Conservation (phyloP, 2,797 vertebrate species). For the Tapirus indicus region DNA sequence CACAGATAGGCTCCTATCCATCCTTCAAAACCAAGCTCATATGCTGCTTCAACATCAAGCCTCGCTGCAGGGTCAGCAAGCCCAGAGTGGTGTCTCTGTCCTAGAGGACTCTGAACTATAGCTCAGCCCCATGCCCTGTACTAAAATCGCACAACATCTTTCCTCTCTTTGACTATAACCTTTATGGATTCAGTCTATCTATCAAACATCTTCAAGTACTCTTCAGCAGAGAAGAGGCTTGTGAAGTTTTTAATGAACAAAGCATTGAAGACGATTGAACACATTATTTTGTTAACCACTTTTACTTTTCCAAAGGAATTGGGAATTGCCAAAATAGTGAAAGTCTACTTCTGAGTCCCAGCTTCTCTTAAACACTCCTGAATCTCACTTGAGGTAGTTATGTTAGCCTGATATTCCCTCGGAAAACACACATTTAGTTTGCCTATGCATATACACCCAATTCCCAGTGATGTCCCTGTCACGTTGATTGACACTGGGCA, state of each 20-base stretch:
- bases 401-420: neutral
- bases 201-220: neutral
- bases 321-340: neutral
- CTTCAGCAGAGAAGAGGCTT: neutral
- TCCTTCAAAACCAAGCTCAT: neutral
- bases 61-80: neutral
- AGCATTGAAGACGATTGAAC: neutral
- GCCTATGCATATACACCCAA: neutral
- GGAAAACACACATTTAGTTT: neutral
- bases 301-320: slow-evolving; percentile 15
- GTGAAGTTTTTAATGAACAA: neutral
- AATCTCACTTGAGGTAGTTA: neutral
- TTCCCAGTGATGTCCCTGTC: neutral
- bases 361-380: neutral
- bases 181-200: neutral
- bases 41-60: neutral
- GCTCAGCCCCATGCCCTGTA: too few relatives aligned
- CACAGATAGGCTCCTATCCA: neutral
- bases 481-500: neutral
- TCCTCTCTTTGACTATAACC: neutral
- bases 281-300: neutral
- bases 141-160: neutral
- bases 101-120: neutral
- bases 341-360: neutral
- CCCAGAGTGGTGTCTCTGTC: neutral